Percentiles rank a stretch among this genome's conserved stretches.
These are phyloP conservation scores for Ploceus nigricollis DNA, from an alignment of 2,113 vertebrate species.

Conservation along the genomic window DNA sequence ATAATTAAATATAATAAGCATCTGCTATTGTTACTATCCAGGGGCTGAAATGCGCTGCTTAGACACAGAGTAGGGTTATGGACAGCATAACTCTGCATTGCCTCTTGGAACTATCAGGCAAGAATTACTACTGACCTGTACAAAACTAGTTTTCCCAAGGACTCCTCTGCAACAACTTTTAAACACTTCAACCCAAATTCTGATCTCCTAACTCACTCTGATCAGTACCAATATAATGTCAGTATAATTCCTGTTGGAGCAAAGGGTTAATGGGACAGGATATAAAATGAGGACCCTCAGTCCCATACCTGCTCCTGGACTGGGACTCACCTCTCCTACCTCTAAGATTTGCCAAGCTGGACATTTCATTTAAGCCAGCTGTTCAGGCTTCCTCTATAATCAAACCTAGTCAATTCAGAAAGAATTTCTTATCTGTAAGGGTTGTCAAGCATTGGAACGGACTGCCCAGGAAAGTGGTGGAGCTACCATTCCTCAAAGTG, in stretches of 20 bases:
- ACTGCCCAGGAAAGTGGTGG: background rate
- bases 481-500: background rate
- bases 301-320: background rate
- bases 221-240: background rate
- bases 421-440: background rate
- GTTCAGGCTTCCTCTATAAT: background rate
- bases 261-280: background rate
- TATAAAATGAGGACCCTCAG: background rate
- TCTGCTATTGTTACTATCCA: constrained; percentile 45
- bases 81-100: background rate
- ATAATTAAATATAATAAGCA: constrained; percentile 62
- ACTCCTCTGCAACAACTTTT: background rate
- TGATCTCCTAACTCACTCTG: background rate
- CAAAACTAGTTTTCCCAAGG: background rate
- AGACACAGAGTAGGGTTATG: background rate
- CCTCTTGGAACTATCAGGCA: background rate
- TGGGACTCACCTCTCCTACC: background rate
- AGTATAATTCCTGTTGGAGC: background rate
- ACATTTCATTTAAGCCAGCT: background rate
- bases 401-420: background rate
- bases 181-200: background rate
- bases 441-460: background rate
- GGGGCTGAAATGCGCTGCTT: constrained; percentile 12
- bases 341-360: background rate
- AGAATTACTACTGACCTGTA: background rate